These are phyloP conservation scores for Eupithecia subfuscata DNA, from an alignment of 2,888 invertebrate genomes.

Conservation along the genomic window DNA sequence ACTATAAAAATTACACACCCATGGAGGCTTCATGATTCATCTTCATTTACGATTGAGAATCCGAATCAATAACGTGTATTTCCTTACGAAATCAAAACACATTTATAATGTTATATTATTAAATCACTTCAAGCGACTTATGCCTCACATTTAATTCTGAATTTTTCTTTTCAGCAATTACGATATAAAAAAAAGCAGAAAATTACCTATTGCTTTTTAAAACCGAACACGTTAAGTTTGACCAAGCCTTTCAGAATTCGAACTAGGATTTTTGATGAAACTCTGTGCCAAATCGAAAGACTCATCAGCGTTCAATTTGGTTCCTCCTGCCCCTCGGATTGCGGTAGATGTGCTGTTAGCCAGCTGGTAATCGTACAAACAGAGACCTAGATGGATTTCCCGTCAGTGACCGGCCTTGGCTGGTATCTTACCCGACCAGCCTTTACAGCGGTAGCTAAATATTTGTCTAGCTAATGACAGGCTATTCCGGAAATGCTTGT, in stretches of 20 bases:
- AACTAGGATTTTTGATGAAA: not conserved
- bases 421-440: not conserved
- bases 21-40: not conserved
- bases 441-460: slow-evolving; percentile 49
- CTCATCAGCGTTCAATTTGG: not conserved
- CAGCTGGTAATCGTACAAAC: not conserved
- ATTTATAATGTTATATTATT: too few relatives aligned
- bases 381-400: not conserved
- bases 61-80: not conserved
- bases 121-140: too few relatives aligned
- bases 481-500: slow-evolving; percentile 54
- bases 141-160: too few relatives aligned
- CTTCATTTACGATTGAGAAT: not conserved
- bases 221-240: too few relatives aligned
- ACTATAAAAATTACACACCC: not conserved
- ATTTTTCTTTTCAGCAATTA: too few relatives aligned
- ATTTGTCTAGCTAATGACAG: slow-evolving; percentile 59
- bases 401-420: not conserved
- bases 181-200: too few relatives aligned
- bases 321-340: not conserved
- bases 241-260: not conserved
- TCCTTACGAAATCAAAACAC: not conserved
- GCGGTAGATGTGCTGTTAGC: not conserved
- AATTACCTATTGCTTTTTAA: too few relatives aligned
- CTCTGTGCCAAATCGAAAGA: not conserved